Evolutionary conservation across 1,140 invertebrate genomes (phyloP), one percentile per base, ranked within the genome.

Genomic region (Eumeta japonica): DNA sequence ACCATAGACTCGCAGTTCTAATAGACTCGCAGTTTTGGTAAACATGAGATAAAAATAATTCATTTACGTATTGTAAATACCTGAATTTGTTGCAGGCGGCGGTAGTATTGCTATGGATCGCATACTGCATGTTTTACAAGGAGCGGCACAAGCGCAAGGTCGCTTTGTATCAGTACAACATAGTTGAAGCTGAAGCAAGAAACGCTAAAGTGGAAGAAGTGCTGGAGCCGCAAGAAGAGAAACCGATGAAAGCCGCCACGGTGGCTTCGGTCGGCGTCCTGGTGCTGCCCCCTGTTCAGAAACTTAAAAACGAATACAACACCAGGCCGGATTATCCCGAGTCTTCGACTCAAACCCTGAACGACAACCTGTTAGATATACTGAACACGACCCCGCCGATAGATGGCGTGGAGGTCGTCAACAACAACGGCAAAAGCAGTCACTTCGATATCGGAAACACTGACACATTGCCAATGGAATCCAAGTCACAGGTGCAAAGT

Each of bases 291-390:
- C 58, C 66, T 2, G 52, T 58, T 7, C 59, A 62, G 18, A 66
- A 55, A 24, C 55, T 59, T 4, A 59, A 52, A n/a, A 54, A 72
- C 3, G 46, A 46, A 12, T 61, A 63, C 13, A 41, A 58, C 4
- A 66, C 58, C 28, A 48, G 68, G 16, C 68, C 68, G 0, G 68
- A 73, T 49, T 73, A 70, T 36, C 68, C 68, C 5, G 68, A 73
- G 35, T 56, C 58, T 32, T 58, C 59, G 0, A 38, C 46, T 1
- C 48, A 24, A 7, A 24, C 5, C 20, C 5, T 24, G 5, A n/a
- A 24, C 5, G 20, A 24, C n/a, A n/a, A 5, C 5, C n/a, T 24
- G 5, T 5, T n/a, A 24, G 20, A 24, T 24, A 24, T 7, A 24
- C n/a, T 24, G 20, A n/a, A 7, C n/a, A 24, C 20, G 5, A n/a